Base-by-base conservation (phyloP, 2,888 invertebrate genomes). In the Torymus aiolomorphi region DNA sequence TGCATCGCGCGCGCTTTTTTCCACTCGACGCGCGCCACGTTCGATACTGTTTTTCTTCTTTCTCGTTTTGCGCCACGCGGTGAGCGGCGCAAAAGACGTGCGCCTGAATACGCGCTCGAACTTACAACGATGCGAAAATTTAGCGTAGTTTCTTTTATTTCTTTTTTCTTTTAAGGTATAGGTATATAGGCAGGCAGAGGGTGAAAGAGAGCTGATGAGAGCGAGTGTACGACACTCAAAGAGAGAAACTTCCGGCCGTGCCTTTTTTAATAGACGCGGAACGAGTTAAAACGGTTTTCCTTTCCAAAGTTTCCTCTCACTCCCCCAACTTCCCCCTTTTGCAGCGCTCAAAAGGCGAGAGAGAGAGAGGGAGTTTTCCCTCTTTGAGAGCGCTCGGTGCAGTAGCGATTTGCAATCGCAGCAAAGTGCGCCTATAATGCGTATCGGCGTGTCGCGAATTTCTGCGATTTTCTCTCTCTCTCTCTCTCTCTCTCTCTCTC, bases 91-190 rank as follows among this genome's bases (percentile, higher is more conserved):
- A 65, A 18, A 74, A 67, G 57, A 73, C 67, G 67, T 73, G 73
- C 62, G 14, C n/a, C 24, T 42, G 73, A 73, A 78, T 73, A 62
- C 61, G 73, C 59, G 56, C 16, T 51, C 52, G 51, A 72, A 78
- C 51, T 72, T 66, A 66, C 57, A 67, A 71, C 11, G n/a, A 4
- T 4, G 18, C 13, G 49, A 16, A 67, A 61, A 67, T 69, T 69
- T 69, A 31, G 31, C 14, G 16, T 18, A 42, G 42, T 63, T 63
- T 56, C 1, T 61, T 10, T 42, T 42, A 5, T 42, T 10, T 42
- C 8, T 8, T 42, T 42, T 42, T 42, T 8, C 42, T 1, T 42
- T 42, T 42, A 1, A 42, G 42, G 8, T 42, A 42, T 8, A 42
- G 42, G 8, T 42, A 42, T 42, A 42, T 42, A 8, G 5, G 1